phyloP scores from a whole-genome alignment of 1,140 invertebrate genomes.

The Sminthurinus signatus region DNA sequence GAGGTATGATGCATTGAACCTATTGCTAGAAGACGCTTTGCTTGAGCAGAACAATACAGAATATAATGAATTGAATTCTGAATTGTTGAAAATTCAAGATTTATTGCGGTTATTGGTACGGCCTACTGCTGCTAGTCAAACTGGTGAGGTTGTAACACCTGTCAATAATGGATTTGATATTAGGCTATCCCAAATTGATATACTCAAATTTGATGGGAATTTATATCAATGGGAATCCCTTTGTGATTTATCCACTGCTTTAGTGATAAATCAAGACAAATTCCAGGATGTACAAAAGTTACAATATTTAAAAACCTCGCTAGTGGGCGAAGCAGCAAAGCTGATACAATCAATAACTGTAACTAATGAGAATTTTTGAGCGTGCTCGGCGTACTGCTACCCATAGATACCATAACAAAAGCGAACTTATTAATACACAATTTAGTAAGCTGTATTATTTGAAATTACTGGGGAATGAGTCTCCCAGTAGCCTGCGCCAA shows the following conservation, averaged over 20 bases:
- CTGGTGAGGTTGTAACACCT: too few species aligned
- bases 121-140: too few species aligned
- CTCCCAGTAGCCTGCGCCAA: not conserved
- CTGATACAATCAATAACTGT: constrained; percentile 2
- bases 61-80: too few species aligned
- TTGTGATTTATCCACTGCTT: not conserved
- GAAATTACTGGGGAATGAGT: not conserved
- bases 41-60: too few species aligned
- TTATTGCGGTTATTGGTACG: too few species aligned
- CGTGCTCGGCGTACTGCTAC: not conserved
- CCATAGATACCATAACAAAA: constrained; percentile 3
- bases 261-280: not conserved
- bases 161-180: too few species aligned
- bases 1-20: too few species aligned
- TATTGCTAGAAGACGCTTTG: too few species aligned
- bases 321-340: not conserved
- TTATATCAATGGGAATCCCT: not conserved
- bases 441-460: not conserved
- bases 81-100: too few species aligned
- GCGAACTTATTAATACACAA: not conserved
- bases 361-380: constrained; percentile 7
- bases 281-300: not conserved
- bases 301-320: constrained; percentile 4
- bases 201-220: not conserved
- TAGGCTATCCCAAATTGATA: too few species aligned